Evolutionary conservation across 2,113 vertebrate genomes (phyloP).

Genomic region (Menidia beryllina): DNA sequence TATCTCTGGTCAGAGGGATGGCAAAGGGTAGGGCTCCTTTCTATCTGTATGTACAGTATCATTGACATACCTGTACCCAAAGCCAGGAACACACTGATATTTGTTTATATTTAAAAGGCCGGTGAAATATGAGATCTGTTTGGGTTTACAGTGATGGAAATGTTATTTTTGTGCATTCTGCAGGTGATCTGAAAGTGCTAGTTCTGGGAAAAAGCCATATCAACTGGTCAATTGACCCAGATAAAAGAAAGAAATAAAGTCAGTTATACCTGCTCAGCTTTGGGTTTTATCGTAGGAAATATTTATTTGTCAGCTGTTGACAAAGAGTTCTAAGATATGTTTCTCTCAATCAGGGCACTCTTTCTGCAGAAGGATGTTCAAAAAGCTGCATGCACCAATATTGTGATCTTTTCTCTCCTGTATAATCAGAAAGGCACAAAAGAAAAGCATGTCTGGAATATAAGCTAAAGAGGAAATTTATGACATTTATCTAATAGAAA

Average conservation of each 20-base stretch:
- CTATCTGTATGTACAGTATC: conserved; percentile 1
- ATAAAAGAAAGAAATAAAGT: not conserved
- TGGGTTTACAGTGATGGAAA: not conserved
- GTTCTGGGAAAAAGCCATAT: not conserved
- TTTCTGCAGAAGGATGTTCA: not conserved
- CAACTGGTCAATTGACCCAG: not conserved
- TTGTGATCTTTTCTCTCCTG: not conserved
- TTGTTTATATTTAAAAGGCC: conserved; percentile 3
- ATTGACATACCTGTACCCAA: no score
- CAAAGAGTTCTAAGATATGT: not conserved
- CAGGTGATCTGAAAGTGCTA: not conserved
- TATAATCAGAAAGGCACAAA: not conserved
- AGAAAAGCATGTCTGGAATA: not conserved
- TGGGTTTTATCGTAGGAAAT: not conserved
- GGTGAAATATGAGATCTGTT: conserved; percentile 14
- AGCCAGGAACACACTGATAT: conserved; percentile 5
- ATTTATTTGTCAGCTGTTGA: not conserved
- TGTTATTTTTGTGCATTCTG: conserved; percentile 12
- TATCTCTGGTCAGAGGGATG: conserved; percentile 40
- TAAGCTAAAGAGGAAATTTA: not conserved
- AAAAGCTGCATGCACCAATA: not conserved
- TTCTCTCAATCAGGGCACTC: not conserved
- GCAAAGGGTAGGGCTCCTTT: conserved; percentile 24
- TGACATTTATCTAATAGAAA: conserved; percentile 1
- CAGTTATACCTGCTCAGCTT: not conserved